Evolutionary conservation across 2,113 vertebrate species (phyloP), one percentile per base, ranked within the genome.

Genomic region (Rousettus leschenaultii): DNA sequence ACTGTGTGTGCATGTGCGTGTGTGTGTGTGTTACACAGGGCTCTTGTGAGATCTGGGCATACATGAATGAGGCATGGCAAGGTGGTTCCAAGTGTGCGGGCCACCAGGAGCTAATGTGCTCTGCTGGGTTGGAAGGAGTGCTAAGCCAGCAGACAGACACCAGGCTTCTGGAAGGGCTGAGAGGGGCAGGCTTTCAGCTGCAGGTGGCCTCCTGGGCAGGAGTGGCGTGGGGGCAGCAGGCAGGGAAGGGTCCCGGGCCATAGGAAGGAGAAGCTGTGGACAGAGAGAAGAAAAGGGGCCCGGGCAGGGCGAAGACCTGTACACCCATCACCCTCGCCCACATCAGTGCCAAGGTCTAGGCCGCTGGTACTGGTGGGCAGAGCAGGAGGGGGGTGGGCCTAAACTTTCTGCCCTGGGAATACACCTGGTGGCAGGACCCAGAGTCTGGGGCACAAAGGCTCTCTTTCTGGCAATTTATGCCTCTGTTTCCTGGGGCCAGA

Each of bases 41-140:
- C 73, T 71, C 57, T 16, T 51, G 19, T 2, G 71, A 30, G 75
- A 15, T 26, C 61, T 0, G 0, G 22, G 28, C 5, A 2, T 5
- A 7, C 5, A 1, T 8, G 45, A 55, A 59, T 2, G 0, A 14
- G 18, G 4, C 16, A 3, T 0, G 12, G 38, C 28, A 7, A 40
- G 35, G 26, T 12, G 55, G 66, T 9, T 26, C 40, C 43, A 30
- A 0, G 0, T 5, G 12, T 1, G 6, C 61, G 33, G 26, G 18
- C 80, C 61, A 4, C 21, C 7, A 0, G 3, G 6, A 10, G 40
- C 51, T 26, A 1, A 9, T 4, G 70, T n/a, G 30, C 66, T 6
- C 2, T 45, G 38, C n/a, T 0, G 3, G 85, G 26, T 30, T 73
- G 7, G 0, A 13, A 38, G 28, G 48, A 59, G 8, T 45, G 40